phyloP scores from a whole-genome alignment of 2,113 vertebrate species.

The Euleptes europaea region DNA sequence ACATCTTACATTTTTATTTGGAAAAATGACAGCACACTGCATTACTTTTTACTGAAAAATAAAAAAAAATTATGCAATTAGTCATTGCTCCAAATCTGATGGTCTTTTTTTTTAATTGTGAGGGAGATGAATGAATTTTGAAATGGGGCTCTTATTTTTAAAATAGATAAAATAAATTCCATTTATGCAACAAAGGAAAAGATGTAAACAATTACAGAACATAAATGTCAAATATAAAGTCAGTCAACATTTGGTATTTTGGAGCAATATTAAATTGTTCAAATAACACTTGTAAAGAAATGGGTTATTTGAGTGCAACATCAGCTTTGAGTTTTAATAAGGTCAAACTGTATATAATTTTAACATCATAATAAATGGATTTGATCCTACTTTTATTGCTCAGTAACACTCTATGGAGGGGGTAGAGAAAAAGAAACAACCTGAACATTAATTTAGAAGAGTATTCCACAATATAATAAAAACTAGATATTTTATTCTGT shows the following conservation, averaged over 20 bases:
- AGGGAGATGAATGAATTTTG: slow-evolving; percentile 3
- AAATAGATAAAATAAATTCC: neutral
- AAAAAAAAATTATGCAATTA: slow-evolving; percentile 33
- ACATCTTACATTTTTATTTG: neutral
- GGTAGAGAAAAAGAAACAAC: slow-evolving; percentile 13
- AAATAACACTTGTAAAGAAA: slow-evolving; percentile 46
- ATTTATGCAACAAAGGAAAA: slow-evolving; percentile 10
- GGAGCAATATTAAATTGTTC: neutral
- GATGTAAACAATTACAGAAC: neutral
- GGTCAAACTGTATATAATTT: slow-evolving; percentile 46
- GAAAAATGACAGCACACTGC: accelerated
- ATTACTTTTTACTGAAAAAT: slow-evolving; percentile 8
- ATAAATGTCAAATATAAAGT: slow-evolving; percentile 1
- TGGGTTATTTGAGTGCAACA: slow-evolving; percentile 32
- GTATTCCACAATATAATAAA: neutral
- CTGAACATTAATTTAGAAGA: neutral
- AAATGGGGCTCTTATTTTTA: slow-evolving; percentile 4
- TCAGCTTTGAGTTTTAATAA: slow-evolving; percentile 41
- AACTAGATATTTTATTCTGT: neutral
- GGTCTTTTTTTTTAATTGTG: slow-evolving; percentile 7
- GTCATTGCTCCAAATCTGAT: neutral
- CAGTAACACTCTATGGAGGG: slow-evolving; percentile 32
- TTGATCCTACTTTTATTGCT: slow-evolving; percentile 40
- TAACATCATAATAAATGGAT: slow-evolving; percentile 43
- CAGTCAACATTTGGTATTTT: slow-evolving; percentile 16